Percentiles rank a stretch among this genome's conserved stretches.
Conservation (phyloP, 2,113 vertebrate species). For the Sula dactylatra region DNA sequence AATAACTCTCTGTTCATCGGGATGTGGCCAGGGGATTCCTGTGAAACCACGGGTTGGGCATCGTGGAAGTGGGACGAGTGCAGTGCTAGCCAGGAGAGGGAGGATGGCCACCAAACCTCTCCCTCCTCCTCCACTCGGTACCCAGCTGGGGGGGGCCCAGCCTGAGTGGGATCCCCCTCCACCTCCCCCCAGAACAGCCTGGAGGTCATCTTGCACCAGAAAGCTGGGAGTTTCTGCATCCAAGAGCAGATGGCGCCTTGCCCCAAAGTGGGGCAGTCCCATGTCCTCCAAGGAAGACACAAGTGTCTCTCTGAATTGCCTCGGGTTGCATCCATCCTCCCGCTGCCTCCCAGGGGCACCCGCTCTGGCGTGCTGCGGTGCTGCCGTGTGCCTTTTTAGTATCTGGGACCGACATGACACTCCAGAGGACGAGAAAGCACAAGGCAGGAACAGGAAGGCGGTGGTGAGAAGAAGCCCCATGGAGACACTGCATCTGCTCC, state of each 20-base stretch:
- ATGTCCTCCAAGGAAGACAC: background rate
- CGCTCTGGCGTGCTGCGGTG: accelerated
- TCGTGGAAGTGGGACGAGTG: accelerated
- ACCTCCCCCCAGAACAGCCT: background rate
- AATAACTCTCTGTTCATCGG: background rate
- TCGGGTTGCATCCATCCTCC: background rate
- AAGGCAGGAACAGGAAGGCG: background rate
- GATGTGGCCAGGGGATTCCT: background rate
- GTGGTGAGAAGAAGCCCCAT: background rate
- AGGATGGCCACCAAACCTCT: background rate
- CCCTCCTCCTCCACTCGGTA: accelerated
- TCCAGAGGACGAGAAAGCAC: background rate
- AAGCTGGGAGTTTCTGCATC: background rate
- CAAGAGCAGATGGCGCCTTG: background rate
- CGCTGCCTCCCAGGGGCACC: background rate
- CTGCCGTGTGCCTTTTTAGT: background rate
- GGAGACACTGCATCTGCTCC: slow-evolving; percentile 49
- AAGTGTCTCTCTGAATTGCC: background rate
- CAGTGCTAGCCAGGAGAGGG: background rate
- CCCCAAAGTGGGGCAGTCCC: background rate
- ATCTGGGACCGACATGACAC: background rate
- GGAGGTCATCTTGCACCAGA: background rate
- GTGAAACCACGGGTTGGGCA: background rate
- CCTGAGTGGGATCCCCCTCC: too few relatives aligned
- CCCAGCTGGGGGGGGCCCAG: background rate